Evolutionary conservation across 1,140 invertebrate species (phyloP).

Genomic region (Sitodiplosis mosellana): DNA sequence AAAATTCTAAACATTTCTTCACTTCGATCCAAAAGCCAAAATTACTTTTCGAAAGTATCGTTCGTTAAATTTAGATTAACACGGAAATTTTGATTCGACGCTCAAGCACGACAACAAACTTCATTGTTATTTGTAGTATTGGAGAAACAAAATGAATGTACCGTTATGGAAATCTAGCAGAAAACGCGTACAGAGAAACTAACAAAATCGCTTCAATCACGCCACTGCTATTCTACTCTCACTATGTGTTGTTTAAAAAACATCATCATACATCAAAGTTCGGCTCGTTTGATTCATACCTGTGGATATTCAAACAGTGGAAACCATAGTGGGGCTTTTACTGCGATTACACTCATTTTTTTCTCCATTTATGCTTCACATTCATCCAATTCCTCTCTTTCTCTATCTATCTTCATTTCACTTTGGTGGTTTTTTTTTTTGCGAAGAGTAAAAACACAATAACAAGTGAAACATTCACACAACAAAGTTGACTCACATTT

Average conservation of each 20-base stretch:
- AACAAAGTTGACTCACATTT: neutral
- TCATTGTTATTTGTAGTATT: no score
- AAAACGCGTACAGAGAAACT: neutral
- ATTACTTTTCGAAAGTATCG: no score
- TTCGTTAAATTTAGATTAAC: no score
- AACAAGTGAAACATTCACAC: neutral
- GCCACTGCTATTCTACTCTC: neutral
- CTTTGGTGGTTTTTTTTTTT: neutral
- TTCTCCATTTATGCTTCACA: slow-evolving; percentile 3
- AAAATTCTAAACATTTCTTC: no score
- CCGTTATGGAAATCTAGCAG: neutral
- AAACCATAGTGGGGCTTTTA: neutral
- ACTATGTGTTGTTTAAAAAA: neutral
- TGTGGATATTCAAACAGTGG: neutral
- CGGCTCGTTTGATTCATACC: neutral
- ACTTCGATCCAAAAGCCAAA: no score
- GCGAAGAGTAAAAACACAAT: neutral
- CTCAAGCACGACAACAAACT: no score
- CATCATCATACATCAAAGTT: neutral
- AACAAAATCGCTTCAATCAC: neutral
- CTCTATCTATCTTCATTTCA: slow-evolving; percentile 1
- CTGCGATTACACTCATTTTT: slow-evolving; percentile 3
- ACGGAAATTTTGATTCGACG: no score
- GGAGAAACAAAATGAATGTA: neutral
- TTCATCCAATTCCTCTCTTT: neutral